Evolutionary conservation across 2,888 invertebrate genomes (phyloP).

Genomic region (Nephrotoma appendiculata): DNA sequence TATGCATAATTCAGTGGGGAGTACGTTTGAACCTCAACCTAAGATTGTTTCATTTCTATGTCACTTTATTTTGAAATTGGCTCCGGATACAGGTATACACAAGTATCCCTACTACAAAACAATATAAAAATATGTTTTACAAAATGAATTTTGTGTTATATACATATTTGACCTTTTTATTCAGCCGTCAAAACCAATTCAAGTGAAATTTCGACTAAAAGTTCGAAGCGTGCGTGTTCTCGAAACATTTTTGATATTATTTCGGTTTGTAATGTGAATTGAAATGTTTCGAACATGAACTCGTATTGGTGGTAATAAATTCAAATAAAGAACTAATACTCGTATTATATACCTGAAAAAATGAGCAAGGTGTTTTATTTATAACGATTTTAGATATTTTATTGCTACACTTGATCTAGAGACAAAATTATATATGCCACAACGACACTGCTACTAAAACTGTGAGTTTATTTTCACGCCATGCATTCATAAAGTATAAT

Average conservation of each 20-base stretch:
- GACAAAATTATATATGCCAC: too few relatives aligned
- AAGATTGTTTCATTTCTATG: too few relatives aligned
- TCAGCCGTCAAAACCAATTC: neutral
- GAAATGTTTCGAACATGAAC: neutral
- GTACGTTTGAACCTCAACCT: too few relatives aligned
- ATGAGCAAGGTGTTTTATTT: neutral
- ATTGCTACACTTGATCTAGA: too few relatives aligned
- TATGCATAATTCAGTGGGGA: neutral
- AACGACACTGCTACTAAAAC: too few relatives aligned
- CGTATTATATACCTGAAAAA: neutral
- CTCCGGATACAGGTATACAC: too few relatives aligned
- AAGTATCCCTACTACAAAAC: too few relatives aligned
- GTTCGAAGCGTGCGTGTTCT: neutral
- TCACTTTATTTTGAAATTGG: too few relatives aligned
- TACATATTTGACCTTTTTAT: neutral
- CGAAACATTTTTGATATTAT: neutral
- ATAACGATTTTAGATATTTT: neutral
- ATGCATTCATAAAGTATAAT: too few relatives aligned
- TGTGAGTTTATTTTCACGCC: too few relatives aligned
- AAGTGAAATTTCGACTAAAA: neutral
- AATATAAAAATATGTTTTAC: too few relatives aligned
- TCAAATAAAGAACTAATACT: neutral
- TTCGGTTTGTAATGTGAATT: neutral
- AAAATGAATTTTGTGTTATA: too few relatives aligned
- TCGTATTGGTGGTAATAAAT: neutral